Evolutionary conservation across 2,888 invertebrate genomes (phyloP).

Genomic region (Mesoligia furuncula): DNA sequence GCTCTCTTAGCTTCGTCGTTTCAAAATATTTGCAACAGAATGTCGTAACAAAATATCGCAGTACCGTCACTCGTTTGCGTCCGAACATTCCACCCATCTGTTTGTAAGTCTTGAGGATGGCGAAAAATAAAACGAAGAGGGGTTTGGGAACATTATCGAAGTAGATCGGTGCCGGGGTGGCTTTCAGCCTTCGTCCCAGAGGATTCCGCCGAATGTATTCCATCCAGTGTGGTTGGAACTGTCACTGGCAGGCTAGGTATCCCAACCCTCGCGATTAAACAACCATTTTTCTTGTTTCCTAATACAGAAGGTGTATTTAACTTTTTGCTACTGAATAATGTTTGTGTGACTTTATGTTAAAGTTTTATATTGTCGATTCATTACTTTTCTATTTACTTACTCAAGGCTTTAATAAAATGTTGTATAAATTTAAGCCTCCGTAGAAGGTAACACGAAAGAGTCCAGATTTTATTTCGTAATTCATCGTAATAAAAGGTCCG

Average conservation of each 20-base stretch:
- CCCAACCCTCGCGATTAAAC: conserved; percentile 45
- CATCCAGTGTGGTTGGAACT: conserved; percentile 69
- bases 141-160: conserved; percentile 76
- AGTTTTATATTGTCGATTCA: background rate
- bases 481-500: conserved; percentile 39
- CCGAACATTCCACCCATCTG: conserved; percentile 54
- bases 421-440: background rate
- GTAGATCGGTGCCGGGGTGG: conserved; percentile 74
- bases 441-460: conserved; percentile 17
- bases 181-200: conserved; percentile 74
- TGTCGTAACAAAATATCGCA: conserved; percentile 26
- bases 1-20: background rate
- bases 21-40: conserved; percentile 34
- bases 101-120: conserved; percentile 65
- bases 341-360: background rate
- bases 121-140: conserved; percentile 74
- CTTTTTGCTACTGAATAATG: conserved; percentile 6
- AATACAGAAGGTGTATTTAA: conserved; percentile 10
- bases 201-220: conserved; percentile 71
- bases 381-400: conserved; percentile 3
- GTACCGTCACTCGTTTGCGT: conserved; percentile 30
- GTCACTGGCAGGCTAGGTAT: conserved; percentile 54
- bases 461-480: conserved; percentile 31
- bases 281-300: conserved; percentile 35
- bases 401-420: conserved; percentile 8